Evolutionary conservation across 2,797 vertebrate genomes (phyloP), one percentile per base, ranked within the genome.

Genomic region (Philypnodon macrostomus): DNA sequence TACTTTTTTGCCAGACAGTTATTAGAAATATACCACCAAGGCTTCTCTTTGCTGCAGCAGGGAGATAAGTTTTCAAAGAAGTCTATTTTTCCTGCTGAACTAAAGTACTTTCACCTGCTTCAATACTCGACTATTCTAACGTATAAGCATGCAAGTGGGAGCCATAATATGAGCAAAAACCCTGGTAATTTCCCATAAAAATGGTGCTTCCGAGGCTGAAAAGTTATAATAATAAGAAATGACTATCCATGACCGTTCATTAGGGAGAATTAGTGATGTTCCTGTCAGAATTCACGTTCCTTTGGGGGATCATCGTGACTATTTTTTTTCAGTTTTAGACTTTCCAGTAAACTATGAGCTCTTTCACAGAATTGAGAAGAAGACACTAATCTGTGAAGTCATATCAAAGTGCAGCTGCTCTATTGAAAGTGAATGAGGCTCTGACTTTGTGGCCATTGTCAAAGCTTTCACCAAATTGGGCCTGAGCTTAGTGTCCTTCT

Each of bases 381-480:
- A 26, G 51, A 59, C 33, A 33, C 42, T 70, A 51, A 76, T 72
- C 40, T 72, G 37, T 46, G 52, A 51, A 58, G 55, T 59, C 65
- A 64, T 59, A 65, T 73, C 61, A 73, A 70, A 81, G 59, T 33
- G 38, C 42, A 64, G 58, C 60, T 46, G 53, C 48, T 64, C 38
- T 39, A 55, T 33, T 63, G 46, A 58, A 47, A 77, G 58, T 47
- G 37, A 76, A 69, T 61, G 49, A 51, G 29, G 36, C 10, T 1
- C 17, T 15, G 12, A 72, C 24, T 67, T 37, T 62, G 32, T 58
- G 44, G 50, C 42, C 24, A 32, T 50, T 33, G 32, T 47, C 32
- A 39, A 40, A 66, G 68, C 45, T 35, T 47, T 33, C 13, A 11
- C 10, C 9, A 38, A 38, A 33, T 18, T 33, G n/a, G n/a, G 31